Evolutionary conservation across 1,140 invertebrate species (phyloP).

Genomic region (Drosophila bifasciata): DNA sequence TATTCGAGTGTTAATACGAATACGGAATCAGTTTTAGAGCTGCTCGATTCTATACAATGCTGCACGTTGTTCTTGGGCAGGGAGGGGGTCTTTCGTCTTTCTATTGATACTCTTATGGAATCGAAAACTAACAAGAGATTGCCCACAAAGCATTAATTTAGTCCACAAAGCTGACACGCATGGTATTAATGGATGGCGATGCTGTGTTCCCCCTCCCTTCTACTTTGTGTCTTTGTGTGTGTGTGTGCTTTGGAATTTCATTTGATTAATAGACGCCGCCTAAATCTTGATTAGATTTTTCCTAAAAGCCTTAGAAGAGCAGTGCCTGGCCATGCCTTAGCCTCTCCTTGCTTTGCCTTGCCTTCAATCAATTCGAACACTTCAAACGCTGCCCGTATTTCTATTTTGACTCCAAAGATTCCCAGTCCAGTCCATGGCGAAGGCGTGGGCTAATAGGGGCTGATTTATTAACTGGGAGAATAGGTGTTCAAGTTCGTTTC

Average conservation of each 20-base stretch:
- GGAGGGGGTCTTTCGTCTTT: conserved; percentile 14
- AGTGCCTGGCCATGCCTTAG: neutral
- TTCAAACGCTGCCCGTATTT: conserved; percentile 4
- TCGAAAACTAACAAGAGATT: conserved; percentile 54
- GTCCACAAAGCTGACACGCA: conserved; percentile 60
- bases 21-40: conserved; percentile 23
- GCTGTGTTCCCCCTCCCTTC: conserved; percentile 25
- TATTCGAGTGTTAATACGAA: conserved; percentile 30
- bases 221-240: conserved; percentile 12
- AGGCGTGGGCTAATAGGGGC: conserved; percentile 13
- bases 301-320: conserved; percentile 27
- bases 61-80: neutral
- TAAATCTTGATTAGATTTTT: conserved; percentile 53
- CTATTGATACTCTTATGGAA: conserved; percentile 26
- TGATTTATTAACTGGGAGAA: neutral
- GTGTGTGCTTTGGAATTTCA: conserved; percentile 39
- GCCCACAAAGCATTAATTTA: conserved; percentile 59
- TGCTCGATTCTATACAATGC: neutral
- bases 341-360: neutral
- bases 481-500: conserved; percentile 7
- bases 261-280: conserved; percentile 59
- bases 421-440: no score
- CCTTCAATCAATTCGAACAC: conserved; percentile 43
- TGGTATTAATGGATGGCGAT: conserved; percentile 45
- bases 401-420: neutral